Evolutionary conservation across 2,888 invertebrate species (phyloP), one percentile per base, ranked within the genome.

Genomic region (Ariolimax columbianus): DNA sequence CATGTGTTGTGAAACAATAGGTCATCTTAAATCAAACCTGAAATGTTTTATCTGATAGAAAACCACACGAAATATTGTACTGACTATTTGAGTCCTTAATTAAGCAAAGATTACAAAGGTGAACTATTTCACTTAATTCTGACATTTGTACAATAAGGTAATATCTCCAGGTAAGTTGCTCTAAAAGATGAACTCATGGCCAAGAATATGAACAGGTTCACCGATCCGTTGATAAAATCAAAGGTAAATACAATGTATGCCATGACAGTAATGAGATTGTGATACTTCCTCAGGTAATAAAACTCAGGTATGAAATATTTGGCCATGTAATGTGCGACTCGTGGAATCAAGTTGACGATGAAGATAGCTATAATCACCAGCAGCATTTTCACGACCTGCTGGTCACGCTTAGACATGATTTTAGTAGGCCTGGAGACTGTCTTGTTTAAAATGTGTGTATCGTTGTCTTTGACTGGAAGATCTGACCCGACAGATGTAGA

Each of bases 301-400:
- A 79, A 81, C 23, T 84, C 84, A 26, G 59, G 73, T 23, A 84
- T 66, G 77, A 84, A 66, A 38, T 80, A 84, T 51, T 84, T 84
- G 73, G 84, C 84, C 75, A 84, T 30, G 66, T 84, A 84, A 26
- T 75, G 73, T 17, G 55, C 84, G 0, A 80, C 70, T 75, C 84
- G 80, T 0, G 84, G 84, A 7, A 68, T 19, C n/a, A 84, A 55
- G 66, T 75, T 75, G 51, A 80, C 63, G 36, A 84, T 81, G 51
- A 80, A 84, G 11, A 84, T 66, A 36, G n/a, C 75, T 23, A 84
- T 84, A 33, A 84, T 80, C 9, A 84, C 84, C 3, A 84, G 51
- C 0, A 84, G 75, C 84, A 84, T 84, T 47, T 81, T 84, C 4
- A 84, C 75, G 1, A 84, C 84, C 23, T 81, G 80, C 30, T 66